phyloP scores from a whole-genome alignment of 2,113 vertebrate genomes.

The Trogon surrucura region DNA sequence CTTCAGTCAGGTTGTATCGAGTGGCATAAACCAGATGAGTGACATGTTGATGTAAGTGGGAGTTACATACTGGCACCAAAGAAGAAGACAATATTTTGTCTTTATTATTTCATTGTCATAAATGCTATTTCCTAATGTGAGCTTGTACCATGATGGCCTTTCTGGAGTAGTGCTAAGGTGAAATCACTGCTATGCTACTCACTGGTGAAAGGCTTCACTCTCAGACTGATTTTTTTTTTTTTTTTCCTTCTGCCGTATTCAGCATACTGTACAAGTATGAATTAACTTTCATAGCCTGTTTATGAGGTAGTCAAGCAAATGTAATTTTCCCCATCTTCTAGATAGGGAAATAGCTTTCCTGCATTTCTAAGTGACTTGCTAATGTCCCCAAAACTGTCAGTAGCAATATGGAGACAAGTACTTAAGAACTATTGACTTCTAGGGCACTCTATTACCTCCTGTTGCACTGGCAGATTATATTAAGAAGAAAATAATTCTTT shows the following conservation, averaged over 20 bases:
- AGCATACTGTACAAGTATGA: not conserved
- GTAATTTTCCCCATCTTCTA: not conserved
- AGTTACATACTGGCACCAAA: not conserved
- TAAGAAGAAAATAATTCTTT: not conserved
- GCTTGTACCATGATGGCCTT: not conserved
- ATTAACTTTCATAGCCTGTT: constrained; percentile 5
- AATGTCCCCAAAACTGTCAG: not conserved
- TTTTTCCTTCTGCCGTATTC: not conserved
- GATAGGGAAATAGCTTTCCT: not conserved
- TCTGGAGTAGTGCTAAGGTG: not conserved
- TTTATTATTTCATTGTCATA: not conserved
- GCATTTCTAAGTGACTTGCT: not conserved
- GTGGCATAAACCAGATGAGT: not conserved
- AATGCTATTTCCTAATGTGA: not conserved
- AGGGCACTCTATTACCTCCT: not conserved
- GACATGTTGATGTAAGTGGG: not conserved
- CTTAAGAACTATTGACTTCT: not conserved
- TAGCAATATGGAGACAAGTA: not conserved
- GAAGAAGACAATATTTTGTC: not conserved
- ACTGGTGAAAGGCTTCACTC: not conserved
- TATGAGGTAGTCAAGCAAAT: constrained; percentile 18
- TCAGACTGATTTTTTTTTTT: too few relatives aligned
- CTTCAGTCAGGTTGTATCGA: not conserved
- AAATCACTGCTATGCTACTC: not conserved
- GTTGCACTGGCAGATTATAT: not conserved